Percentiles rank a stretch among this genome's conserved stretches.
Evolutionary conservation across 37 sponge, comb jelly and placozoan genomes (phyloP).

Genomic region (Tethya wilhelma): DNA sequence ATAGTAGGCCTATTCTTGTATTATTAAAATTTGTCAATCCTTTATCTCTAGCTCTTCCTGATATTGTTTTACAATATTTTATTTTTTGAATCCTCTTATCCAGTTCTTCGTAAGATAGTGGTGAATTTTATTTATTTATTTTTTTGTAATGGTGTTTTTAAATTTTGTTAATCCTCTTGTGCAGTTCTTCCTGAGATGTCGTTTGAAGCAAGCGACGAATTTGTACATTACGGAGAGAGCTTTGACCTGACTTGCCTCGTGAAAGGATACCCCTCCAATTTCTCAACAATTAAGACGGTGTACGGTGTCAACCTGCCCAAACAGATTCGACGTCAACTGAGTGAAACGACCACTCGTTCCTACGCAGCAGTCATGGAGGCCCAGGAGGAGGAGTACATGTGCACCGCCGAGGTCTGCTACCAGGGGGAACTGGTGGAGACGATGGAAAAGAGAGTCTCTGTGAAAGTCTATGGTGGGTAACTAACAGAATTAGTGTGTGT

Average conservation of each 20-base stretch:
- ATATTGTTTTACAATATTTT: too few species aligned
- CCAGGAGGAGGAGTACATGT: conserved; percentile 21
- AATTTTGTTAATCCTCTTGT: background rate
- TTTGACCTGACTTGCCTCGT: conserved; percentile 25
- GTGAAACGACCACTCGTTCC: background rate
- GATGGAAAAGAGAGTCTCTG: conserved; percentile 1
- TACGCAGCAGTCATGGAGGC: background rate
- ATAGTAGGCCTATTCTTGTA: too few species aligned
- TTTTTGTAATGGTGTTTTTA: background rate
- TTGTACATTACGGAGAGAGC: conserved; percentile 8
- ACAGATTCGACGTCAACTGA: background rate
- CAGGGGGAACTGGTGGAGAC: conserved; percentile 11
- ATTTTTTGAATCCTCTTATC: too few species aligned
- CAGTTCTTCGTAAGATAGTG: too few species aligned
- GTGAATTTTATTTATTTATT: too few species aligned
- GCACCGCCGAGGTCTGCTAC: conserved; percentile 5
- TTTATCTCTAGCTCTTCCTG: too few species aligned
- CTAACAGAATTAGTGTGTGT: background rate
- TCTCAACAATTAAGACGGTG: background rate
- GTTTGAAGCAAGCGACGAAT: conserved; percentile 6
- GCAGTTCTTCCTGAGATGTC: conserved; percentile 36
- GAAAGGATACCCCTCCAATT: conserved; percentile 13
- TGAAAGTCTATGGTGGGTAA: conserved; percentile 22
- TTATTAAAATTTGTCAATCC: too few species aligned
- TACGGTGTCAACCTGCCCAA: background rate